These are phyloP conservation scores for Trissonchulus latispiculum DNA, from an alignment of 2,888 invertebrate genomes.

Conservation along the genomic window DNA sequence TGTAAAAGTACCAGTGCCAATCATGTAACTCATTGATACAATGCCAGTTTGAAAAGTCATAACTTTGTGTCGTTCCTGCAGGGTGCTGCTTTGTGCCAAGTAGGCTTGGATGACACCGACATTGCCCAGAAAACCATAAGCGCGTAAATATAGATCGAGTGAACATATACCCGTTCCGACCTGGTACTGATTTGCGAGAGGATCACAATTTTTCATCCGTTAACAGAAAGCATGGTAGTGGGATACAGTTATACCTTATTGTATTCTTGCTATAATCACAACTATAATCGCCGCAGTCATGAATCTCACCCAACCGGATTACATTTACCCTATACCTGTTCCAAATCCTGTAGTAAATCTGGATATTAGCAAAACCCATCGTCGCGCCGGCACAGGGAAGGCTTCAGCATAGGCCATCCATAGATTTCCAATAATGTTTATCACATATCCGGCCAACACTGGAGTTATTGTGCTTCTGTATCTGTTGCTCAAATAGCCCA, in stretches of 20 bases:
- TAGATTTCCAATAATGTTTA: constrained; percentile 12
- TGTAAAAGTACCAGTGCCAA: no score
- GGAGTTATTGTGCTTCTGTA: neutral
- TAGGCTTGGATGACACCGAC: constrained; percentile 10
- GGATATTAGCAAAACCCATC: neutral
- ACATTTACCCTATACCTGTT: no score
- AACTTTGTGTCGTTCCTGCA: constrained; percentile 7
- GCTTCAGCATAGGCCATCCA: constrained; percentile 5
- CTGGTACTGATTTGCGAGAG: no score
- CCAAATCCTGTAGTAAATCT: constrained; percentile 3
- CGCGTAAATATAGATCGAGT: no score
- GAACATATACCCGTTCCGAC: no score
- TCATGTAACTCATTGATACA: no score
- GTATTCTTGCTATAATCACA: no score
- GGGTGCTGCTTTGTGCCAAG: constrained; percentile 5
- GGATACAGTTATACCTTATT: no score
- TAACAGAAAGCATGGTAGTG: no score
- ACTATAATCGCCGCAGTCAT: no score
- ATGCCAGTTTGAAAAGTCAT: constrained; percentile 10
- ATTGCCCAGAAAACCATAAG: neutral
- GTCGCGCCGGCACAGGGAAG: neutral
- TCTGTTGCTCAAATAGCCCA: neutral
- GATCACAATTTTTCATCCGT: no score
- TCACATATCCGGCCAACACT: neutral
- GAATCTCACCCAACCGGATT: no score